These are phyloP conservation scores for Macrophya alboannulata DNA, from an alignment of 2,888 invertebrate species.

Conservation along the genomic window DNA sequence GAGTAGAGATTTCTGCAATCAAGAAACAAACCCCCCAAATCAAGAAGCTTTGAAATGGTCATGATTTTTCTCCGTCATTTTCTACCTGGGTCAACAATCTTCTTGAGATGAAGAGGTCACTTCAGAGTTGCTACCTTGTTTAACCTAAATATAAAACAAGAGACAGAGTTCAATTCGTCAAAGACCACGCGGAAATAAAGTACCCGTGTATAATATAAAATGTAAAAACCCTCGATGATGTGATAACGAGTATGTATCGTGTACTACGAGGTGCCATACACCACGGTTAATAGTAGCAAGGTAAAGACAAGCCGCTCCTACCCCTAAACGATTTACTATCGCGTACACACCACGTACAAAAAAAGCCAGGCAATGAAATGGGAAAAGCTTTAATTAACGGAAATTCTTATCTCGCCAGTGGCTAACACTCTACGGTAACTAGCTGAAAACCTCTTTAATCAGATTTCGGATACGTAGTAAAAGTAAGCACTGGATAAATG, in stretches of 20 bases:
- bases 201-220: neutral
- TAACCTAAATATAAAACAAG: neutral
- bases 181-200: neutral
- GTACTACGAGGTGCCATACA: neutral
- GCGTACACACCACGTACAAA: neutral
- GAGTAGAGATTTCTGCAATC: neutral
- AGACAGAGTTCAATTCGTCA: neutral
- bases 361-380: constrained; percentile 4
- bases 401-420: constrained; percentile 22
- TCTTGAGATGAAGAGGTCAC: neutral
- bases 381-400: constrained; percentile 29
- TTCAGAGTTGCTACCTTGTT: neutral
- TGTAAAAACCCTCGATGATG: neutral
- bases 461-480: neutral
- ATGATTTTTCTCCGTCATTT: neutral
- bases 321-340: constrained; percentile 20
- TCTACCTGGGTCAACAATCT: constrained; percentile 30
- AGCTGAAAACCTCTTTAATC: neutral
- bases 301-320: constrained; percentile 4
- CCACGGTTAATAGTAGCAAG: neutral
- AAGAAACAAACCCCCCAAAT: constrained; percentile 29
- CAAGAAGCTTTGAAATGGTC: neutral
- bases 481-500: neutral
- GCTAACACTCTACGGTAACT: constrained; percentile 3
- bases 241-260: neutral